Percentiles rank a stretch among this genome's conserved stretches.
Evolutionary conservation across 2,888 invertebrate genomes (phyloP).

Genomic region (Ommatoiulus sabulosus): DNA sequence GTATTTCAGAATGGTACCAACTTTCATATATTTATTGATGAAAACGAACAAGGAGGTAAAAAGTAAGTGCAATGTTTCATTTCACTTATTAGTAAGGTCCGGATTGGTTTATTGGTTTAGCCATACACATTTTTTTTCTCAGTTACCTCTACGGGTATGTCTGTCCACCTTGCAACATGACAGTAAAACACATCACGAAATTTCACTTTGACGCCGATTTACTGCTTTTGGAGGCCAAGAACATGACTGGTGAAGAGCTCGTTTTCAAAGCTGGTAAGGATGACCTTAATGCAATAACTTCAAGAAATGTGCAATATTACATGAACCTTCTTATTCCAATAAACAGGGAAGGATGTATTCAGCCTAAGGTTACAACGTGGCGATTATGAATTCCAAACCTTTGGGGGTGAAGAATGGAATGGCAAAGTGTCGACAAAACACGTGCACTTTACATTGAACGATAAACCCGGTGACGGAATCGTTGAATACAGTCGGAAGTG

Average conservation of each 20-base stretch:
- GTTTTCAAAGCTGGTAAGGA: not conserved
- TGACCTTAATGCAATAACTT: not conserved
- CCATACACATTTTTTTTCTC: not conserved
- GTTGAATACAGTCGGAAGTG: not conserved
- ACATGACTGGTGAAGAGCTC: not conserved
- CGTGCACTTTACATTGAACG: not conserved
- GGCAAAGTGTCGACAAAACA: not conserved
- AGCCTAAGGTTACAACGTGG: not conserved
- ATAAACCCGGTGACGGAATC: conserved; percentile 21
- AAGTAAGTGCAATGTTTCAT: not conserved
- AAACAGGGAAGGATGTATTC: not conserved
- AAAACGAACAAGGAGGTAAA: not conserved
- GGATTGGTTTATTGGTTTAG: not conserved
- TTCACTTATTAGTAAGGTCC: not conserved
- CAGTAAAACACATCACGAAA: conserved; percentile 3
- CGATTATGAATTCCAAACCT: not conserved
- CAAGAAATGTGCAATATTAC: not conserved
- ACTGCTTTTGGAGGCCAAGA: not conserved
- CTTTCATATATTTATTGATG: not conserved
- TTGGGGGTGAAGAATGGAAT: not conserved
- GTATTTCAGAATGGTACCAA: not conserved
- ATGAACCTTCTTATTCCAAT: not conserved
- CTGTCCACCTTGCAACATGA: conserved; percentile 37
- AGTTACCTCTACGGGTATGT: conserved; percentile 42
- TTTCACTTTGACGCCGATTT: not conserved